These are phyloP conservation scores for Kryptopterus vitreolus DNA, from an alignment of 2,797 vertebrate species.

Conservation along the genomic window DNA sequence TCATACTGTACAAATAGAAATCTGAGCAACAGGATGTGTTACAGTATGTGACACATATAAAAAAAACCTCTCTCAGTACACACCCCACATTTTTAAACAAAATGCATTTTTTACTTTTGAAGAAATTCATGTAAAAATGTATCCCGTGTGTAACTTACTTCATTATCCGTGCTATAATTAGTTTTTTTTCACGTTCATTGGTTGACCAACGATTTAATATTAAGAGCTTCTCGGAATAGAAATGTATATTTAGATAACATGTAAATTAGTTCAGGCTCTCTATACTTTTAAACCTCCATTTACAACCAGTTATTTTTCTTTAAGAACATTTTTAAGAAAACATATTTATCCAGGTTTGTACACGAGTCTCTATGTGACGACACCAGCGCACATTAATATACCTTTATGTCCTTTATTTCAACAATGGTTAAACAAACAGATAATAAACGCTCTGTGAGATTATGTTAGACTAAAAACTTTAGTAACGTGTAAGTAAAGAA, in stretches of 20 bases:
- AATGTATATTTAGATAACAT: not conserved
- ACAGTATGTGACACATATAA: too few relatives aligned
- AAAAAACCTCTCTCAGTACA: too few relatives aligned
- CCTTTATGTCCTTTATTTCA: not conserved
- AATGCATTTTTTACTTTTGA: too few relatives aligned
- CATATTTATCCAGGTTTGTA: not conserved
- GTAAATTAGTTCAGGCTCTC: not conserved
- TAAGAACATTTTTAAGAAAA: not conserved
- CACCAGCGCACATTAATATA: too few relatives aligned
- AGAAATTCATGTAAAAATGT: too few relatives aligned
- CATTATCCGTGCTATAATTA: too few relatives aligned
- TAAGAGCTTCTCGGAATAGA: not conserved
- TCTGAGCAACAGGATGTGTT: not conserved
- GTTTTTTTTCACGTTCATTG: too few relatives aligned
- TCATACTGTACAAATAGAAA: not conserved
- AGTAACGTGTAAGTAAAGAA: not conserved
- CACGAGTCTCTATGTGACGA: not conserved
- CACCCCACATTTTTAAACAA: too few relatives aligned
- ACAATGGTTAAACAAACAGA: not conserved
- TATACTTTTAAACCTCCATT: not conserved
- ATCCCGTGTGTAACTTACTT: too few relatives aligned
- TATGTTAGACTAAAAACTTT: not conserved
- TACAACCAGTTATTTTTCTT: not conserved
- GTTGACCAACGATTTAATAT: too few relatives aligned
- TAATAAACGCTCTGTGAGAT: not conserved